phyloP scores from a whole-genome alignment of 2,113 vertebrate species.

The Taurulus bubalis region DNA sequence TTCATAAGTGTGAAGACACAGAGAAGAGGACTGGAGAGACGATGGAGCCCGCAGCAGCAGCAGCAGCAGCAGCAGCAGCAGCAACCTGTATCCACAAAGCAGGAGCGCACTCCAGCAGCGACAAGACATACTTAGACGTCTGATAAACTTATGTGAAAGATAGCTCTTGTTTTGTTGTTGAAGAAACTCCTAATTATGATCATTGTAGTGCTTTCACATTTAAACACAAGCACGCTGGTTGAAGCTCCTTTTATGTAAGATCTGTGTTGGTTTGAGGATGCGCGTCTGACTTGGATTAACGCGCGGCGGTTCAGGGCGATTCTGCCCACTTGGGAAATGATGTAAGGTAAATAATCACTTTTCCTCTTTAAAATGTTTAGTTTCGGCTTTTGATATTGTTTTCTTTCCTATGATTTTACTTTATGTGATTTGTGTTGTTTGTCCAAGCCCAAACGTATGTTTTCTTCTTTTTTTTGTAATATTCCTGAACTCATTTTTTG shows the following conservation, averaged over 20 bases:
- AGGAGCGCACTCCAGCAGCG: constrained; percentile 56
- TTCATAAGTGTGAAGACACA: constrained; percentile 78
- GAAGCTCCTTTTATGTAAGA: constrained; percentile 39
- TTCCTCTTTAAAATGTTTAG: background rate
- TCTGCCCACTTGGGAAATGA: constrained; percentile 78
- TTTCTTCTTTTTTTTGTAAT: background rate
- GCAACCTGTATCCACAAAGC: constrained; percentile 29
- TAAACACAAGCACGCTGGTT: background rate
- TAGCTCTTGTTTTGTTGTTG: background rate
- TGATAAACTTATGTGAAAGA: constrained; percentile 19
- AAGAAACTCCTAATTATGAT: background rate
- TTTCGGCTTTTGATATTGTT: background rate
- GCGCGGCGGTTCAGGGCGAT: constrained; percentile 65
- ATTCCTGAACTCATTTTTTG: background rate
- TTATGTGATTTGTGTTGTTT: constrained; percentile 12
- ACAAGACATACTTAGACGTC: constrained; percentile 10
- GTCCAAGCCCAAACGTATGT: background rate
- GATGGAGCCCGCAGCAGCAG: constrained; percentile 44
- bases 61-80: constrained; percentile 18
- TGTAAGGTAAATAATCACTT: constrained; percentile 82
- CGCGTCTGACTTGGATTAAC: constrained; percentile 77
- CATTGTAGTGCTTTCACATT: background rate
- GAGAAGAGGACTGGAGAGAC: constrained; percentile 60
- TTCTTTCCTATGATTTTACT: background rate
- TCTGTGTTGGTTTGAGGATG: constrained; percentile 57